Percentiles rank a stretch among this genome's conserved stretches.
These are phyloP conservation scores for Riptortus pedestris DNA, from an alignment of 1,140 invertebrate genomes.

Conservation along the genomic window DNA sequence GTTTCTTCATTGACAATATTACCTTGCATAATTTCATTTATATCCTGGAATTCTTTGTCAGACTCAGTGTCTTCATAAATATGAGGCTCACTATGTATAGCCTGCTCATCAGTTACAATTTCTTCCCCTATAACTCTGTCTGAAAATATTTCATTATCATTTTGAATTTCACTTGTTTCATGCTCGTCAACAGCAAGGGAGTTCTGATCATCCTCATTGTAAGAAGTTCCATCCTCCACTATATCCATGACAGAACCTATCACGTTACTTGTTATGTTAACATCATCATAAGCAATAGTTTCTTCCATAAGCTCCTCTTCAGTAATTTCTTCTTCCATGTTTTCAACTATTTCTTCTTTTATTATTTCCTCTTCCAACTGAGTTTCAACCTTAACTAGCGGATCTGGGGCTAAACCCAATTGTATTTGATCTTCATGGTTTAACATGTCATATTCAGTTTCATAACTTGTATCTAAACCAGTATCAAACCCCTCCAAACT, in stretches of 20 bases:
- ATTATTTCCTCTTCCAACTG: neutral
- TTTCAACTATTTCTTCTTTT: conserved; percentile 24
- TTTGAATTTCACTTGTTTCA: neutral
- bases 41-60: too few relatives aligned
- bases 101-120: conserved; percentile 16
- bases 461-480: conserved; percentile 15
- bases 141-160: conserved; percentile 11
- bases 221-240: neutral
- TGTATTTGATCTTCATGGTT: neutral
- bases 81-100: neutral
- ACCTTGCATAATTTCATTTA: conserved; percentile 23
- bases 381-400: conserved; percentile 7
- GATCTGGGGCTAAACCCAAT: neutral
- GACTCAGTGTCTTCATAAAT: conserved; percentile 17
- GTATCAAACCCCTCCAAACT: conserved; percentile 23
- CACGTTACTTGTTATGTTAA: neutral
- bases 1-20: conserved; percentile 27
- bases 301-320: conserved; percentile 11
- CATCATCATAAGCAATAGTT: conserved; percentile 7
- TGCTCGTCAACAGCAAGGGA: neutral
- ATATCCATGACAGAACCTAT: conserved; percentile 10
- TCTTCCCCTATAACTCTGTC: conserved; percentile 13
- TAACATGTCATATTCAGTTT: conserved; percentile 18
- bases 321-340: conserved; percentile 21
- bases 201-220: neutral